Conservation (phyloP, 2,888 invertebrate species). For the Drosophila aldrichi region DNA sequence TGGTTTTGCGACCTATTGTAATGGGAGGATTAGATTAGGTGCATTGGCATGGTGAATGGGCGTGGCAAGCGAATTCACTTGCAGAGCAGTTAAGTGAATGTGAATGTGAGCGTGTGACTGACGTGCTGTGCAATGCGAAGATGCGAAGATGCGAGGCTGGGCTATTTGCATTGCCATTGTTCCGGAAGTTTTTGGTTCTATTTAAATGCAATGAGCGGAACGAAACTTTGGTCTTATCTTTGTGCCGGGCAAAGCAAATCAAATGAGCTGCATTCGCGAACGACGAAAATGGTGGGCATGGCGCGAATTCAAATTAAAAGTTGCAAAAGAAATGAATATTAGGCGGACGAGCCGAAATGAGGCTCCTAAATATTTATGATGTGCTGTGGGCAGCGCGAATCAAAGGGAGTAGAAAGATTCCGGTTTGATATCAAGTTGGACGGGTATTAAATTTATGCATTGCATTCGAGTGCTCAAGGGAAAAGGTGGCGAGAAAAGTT, state of each 20-base stretch:
- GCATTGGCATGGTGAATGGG: conserved; percentile 43
- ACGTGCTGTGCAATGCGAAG: conserved; percentile 25
- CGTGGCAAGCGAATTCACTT: conserved; percentile 32
- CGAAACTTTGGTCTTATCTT: conserved; percentile 67
- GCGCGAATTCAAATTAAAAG: conserved; percentile 75
- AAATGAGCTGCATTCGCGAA: conserved; percentile 60
- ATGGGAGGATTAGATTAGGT: conserved; percentile 6
- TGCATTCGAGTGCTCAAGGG: conserved; percentile 34
- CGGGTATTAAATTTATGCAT: conserved; percentile 70
- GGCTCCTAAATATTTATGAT: conserved; percentile 83
- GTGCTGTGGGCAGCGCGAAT: conserved; percentile 52
- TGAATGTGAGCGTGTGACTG: conserved; percentile 62
- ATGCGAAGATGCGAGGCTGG: conserved; percentile 27
- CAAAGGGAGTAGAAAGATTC: conserved; percentile 60
- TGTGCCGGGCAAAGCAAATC: conserved; percentile 57
- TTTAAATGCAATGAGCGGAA: conserved; percentile 79
- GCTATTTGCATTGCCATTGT: conserved; percentile 66
- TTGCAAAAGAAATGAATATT: conserved; percentile 78
- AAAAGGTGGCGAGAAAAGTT: conserved; percentile 54
- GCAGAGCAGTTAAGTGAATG: conserved; percentile 39
- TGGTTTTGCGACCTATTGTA: conserved; percentile 73
- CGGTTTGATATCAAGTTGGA: conserved; percentile 77
- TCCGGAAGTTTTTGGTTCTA: conserved; percentile 46
- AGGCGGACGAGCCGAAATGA: conserved; percentile 67
- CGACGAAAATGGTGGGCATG: conserved; percentile 22